Percentiles rank a stretch among this genome's conserved stretches.
phyloP scores from a whole-genome alignment of 53 echinoderm and acorn worm species.

The Echinarachnius parma region DNA sequence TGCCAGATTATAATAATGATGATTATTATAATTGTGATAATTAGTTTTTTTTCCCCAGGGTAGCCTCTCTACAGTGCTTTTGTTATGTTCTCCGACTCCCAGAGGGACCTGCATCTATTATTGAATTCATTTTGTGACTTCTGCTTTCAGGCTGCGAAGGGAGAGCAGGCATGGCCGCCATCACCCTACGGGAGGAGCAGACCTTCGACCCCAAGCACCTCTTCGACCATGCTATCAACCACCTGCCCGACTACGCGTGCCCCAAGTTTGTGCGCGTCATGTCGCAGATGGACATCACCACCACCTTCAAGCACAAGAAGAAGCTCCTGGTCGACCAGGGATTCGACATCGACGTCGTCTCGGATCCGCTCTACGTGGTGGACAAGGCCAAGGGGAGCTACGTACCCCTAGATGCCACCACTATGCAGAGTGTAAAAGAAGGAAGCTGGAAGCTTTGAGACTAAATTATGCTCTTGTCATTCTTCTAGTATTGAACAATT shows the following conservation, averaged over 20 bases:
- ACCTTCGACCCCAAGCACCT: conserved; percentile 47
- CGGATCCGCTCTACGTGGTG: conserved; percentile 50
- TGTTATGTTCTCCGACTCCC: too few species aligned
- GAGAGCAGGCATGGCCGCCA: conserved; percentile 73
- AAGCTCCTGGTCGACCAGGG: conserved; percentile 57
- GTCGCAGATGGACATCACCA: conserved; percentile 61
- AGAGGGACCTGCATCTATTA: too few species aligned
- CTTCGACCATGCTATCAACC: conserved; percentile 48
- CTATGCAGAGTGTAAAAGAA: conserved; percentile 26
- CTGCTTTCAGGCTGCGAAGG: conserved; percentile 45
- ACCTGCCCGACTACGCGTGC: conserved; percentile 70
- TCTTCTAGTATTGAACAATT: too few species aligned
- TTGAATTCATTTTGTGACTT: too few species aligned
- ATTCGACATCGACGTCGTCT: conserved; percentile 48
- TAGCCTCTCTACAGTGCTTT: too few species aligned
- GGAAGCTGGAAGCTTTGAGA: conserved; percentile 51
- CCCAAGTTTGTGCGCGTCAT: conserved; percentile 69
- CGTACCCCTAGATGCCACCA: conserved; percentile 24
- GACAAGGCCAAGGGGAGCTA: conserved; percentile 45
- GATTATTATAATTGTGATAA: too few species aligned
- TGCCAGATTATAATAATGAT: too few species aligned
- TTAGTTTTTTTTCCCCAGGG: too few species aligned
- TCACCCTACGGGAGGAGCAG: conserved; percentile 34
- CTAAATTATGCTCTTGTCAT: too few species aligned
- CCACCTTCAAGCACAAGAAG: conserved; percentile 79